Evolutionary conservation across 1,140 invertebrate genomes (phyloP), one percentile per base, ranked within the genome.

Genomic region (Teleopsis dalmanni): DNA sequence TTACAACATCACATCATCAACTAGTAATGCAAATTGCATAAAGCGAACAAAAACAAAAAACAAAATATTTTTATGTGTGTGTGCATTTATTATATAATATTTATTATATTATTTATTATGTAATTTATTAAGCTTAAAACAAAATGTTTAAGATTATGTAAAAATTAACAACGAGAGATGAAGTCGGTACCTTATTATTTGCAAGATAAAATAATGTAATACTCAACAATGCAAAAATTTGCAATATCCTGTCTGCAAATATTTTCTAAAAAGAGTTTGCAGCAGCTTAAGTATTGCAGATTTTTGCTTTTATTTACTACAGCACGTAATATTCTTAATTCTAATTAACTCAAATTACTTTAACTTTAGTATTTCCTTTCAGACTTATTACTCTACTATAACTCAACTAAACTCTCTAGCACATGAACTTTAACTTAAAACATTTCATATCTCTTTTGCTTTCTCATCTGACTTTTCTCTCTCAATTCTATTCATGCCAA

Each of bases 151-250:
- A 46, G 44, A 23, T 46, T 46, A 46, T 46, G 44, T 46, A 46
- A 46, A 46, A 36, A 46, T 25, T 46, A 46, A 29, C 44, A 46
- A 46, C 22, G 44, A 61, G 59, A 65, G 56, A 65, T 55, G 48
- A 60, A 54, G 58, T 59, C 58, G 54, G 56, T 59, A 58, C 56
- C 54, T 58, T 55, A 53, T 29, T 43, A 43, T 27, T 27, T 48
- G 19, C 35, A 38, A 18, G 35, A 26, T 34, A 7, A 25, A 8
- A 8, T 29, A 29, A 8, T 29, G 7, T 13, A 27, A 29, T 10
- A 29, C 16, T 27, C 29, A 25, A 21, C 41, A 7, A 8, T 29
- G 7, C 27, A 29, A 8, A 19, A 19, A 26, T 43, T 43, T 43
- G 41, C 41, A 43, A n/a, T n/a, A n/a, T n/a, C n/a, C 10, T 29